Evolutionary conservation across 2,888 invertebrate species (phyloP).

Genomic region (Hirtodrosophila cameraria): DNA sequence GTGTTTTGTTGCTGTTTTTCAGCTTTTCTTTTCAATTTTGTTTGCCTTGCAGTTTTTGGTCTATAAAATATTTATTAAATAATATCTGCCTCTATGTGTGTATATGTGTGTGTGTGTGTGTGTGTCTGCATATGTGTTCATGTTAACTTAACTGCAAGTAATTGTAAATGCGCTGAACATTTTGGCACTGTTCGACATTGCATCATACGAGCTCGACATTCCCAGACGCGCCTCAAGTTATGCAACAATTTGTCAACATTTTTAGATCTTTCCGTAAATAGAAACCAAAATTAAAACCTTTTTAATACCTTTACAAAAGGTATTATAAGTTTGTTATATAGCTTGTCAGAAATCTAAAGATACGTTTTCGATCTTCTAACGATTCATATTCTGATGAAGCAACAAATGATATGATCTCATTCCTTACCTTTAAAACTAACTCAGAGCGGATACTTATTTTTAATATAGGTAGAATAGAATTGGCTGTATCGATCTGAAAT

Average conservation of each 20-base stretch:
- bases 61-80: slow-evolving; percentile 33
- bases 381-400: too few relatives aligned
- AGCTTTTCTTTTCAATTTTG: slow-evolving; percentile 40
- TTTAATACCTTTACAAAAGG: too few relatives aligned
- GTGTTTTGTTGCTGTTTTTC: slow-evolving; percentile 4
- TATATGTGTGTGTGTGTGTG: not conserved
- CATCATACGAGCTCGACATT: slow-evolving; percentile 72
- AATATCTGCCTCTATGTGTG: not conserved
- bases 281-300: slow-evolving; percentile 45
- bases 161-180: slow-evolving; percentile 39
- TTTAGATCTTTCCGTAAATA: slow-evolving; percentile 52
- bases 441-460: too few relatives aligned
- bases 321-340: too few relatives aligned
- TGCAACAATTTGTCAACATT: slow-evolving; percentile 65
- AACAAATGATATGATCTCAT: too few relatives aligned
- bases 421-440: too few relatives aligned
- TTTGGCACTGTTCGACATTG: slow-evolving; percentile 67
- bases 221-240: slow-evolving; percentile 76
- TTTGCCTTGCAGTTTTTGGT: slow-evolving; percentile 38
- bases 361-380: too few relatives aligned
- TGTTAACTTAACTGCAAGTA: slow-evolving; percentile 38
- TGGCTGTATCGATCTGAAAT: too few relatives aligned
- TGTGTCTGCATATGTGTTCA: slow-evolving; percentile 3
- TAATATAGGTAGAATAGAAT: too few relatives aligned
- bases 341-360: too few relatives aligned